Conservation (phyloP, 2,888 invertebrate species). For the Epirrhoe tristata region DNA sequence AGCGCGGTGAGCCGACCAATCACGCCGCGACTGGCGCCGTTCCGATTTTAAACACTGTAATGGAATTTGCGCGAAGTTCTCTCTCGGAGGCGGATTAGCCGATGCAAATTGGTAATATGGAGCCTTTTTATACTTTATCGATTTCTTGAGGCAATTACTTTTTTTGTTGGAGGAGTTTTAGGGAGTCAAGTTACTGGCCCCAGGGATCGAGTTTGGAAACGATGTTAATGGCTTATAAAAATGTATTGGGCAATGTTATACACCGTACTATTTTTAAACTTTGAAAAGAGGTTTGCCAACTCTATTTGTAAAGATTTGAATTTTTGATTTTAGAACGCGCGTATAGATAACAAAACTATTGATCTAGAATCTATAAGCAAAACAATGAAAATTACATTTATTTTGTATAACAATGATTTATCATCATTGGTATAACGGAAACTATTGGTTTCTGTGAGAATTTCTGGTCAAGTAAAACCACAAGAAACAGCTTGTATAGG, state of each 20-base stretch:
- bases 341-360: background rate
- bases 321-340: background rate
- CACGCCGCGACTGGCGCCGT: constrained; percentile 69
- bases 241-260: constrained; percentile 18
- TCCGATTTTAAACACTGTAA: constrained; percentile 78
- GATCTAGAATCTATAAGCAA: too few species aligned
- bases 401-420: too few species aligned
- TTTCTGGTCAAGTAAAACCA: background rate
- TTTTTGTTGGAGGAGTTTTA: constrained; percentile 39
- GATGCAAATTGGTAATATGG: constrained; percentile 71
- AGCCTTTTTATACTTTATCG: constrained; percentile 53
- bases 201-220: constrained; percentile 29
- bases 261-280: constrained; percentile 12
- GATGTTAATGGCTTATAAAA: constrained; percentile 40
- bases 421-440: too few species aligned
- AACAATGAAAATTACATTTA: too few species aligned
- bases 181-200: constrained; percentile 37
- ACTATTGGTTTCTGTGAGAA: too few species aligned
- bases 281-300: constrained; percentile 6
- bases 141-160: constrained; percentile 38
- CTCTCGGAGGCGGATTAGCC: constrained; percentile 65
- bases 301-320: background rate
- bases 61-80: constrained; percentile 80
- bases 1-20: constrained; percentile 80
- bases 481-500: background rate